Evolutionary conservation across 2,888 invertebrate species (phyloP).

Genomic region (Dusona sp.): DNA sequence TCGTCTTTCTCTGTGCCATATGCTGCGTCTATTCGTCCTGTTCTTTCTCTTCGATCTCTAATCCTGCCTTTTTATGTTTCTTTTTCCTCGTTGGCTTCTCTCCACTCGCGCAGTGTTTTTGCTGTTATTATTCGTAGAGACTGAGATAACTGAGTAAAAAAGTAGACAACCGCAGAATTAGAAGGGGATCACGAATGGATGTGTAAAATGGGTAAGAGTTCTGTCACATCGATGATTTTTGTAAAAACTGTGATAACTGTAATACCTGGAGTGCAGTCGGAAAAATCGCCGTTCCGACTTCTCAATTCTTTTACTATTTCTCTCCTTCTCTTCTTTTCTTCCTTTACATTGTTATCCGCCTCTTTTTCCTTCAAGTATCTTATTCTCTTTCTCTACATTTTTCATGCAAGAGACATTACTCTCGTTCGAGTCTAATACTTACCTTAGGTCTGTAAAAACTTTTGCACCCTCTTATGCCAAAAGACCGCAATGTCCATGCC

Average conservation of each 20-base stretch:
- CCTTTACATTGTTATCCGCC: neutral
- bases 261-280: constrained; percentile 39
- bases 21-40: constrained; percentile 56
- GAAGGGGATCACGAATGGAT: constrained; percentile 22
- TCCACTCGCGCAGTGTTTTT: constrained; percentile 35
- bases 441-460: constrained; percentile 54
- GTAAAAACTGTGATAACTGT: constrained; percentile 48
- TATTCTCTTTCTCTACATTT: constrained; percentile 19
- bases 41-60: constrained; percentile 43
- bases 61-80: constrained; percentile 11
- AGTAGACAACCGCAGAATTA: neutral
- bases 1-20: constrained; percentile 51
- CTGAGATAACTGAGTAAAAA: constrained; percentile 31
- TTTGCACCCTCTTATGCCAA: constrained; percentile 24
- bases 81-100: constrained; percentile 9
- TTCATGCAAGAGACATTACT: constrained; percentile 17
- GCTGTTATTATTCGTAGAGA: constrained; percentile 1
- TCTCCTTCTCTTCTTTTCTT: neutral
- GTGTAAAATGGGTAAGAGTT: constrained; percentile 12
- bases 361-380: neutral
- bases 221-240: constrained; percentile 23
- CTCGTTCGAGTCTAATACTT: constrained; percentile 50
- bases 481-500: constrained; percentile 13
- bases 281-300: constrained; percentile 47
- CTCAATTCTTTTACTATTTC: constrained; percentile 10